These are phyloP conservation scores for Camelus dromedarius DNA, from an alignment of 2,113 vertebrate species.

Conservation along the genomic window DNA sequence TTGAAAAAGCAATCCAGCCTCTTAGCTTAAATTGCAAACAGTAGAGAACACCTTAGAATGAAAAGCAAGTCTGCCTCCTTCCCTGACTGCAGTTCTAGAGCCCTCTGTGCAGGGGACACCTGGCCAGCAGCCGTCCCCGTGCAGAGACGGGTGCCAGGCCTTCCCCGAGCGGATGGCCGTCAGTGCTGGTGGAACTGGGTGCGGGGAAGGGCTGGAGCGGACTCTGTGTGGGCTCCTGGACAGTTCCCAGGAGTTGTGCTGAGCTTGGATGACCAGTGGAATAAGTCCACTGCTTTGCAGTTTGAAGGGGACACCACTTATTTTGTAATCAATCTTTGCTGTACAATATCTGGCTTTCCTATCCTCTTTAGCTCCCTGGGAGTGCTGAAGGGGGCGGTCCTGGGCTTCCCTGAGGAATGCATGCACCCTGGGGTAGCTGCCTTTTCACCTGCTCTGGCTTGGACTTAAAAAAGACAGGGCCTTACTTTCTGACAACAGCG, in stretches of 20 bases:
- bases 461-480: neutral
- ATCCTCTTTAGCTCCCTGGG: neutral
- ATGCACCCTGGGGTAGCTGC: neutral
- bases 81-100: neutral
- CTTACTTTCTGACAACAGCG: neutral
- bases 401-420: neutral
- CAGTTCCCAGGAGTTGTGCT: neutral
- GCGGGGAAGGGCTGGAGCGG: neutral
- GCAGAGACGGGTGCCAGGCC: neutral
- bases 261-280: neutral
- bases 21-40: slow-evolving; percentile 9
- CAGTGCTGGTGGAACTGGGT: neutral
- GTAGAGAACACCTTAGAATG: neutral
- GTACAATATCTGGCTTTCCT: neutral
- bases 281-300: neutral
- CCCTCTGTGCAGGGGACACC: neutral
- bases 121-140: neutral
- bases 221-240: no score
- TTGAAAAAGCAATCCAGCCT: neutral
- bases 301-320: neutral
- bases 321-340: neutral
- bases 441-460: neutral
- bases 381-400: no score
- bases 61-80: neutral
- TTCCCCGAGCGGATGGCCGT: neutral